These are phyloP conservation scores for Ploceus nigricollis DNA, from an alignment of 2,113 vertebrate species.

Conservation along the genomic window DNA sequence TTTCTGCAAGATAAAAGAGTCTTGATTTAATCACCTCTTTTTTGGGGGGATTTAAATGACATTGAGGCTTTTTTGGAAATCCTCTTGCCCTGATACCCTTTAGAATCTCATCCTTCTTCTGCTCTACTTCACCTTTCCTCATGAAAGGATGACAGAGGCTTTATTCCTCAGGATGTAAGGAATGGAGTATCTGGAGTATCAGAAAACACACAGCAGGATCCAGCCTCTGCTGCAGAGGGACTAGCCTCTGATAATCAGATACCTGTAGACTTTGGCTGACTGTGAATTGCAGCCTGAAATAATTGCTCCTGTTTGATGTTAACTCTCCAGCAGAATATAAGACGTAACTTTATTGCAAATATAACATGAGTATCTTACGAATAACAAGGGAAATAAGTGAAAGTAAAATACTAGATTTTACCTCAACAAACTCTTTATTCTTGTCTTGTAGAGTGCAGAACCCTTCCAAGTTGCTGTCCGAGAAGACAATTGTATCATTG, in stretches of 20 bases:
- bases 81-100: neutral
- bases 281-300: neutral
- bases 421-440: neutral
- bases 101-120: neutral
- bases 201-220: neutral
- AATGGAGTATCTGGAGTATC: neutral
- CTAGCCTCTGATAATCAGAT: neutral
- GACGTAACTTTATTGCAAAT: neutral
- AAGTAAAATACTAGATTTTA: neutral
- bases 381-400: neutral
- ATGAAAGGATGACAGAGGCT: neutral
- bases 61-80: neutral
- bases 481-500: slow-evolving; percentile 77
- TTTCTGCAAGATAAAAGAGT: neutral
- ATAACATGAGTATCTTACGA: neutral
- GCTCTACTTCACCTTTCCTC: neutral
- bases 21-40: neutral
- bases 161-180: neutral
- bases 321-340: neutral
- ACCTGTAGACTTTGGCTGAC: neutral
- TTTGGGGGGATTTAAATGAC: neutral
- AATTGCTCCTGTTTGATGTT: neutral
- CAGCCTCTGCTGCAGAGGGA: neutral
- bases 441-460: slow-evolving; percentile 66
- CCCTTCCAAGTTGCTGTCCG: slow-evolving; percentile 80